Conservation (phyloP, 2,113 vertebrate genomes). For the Grallaria varia region DNA sequence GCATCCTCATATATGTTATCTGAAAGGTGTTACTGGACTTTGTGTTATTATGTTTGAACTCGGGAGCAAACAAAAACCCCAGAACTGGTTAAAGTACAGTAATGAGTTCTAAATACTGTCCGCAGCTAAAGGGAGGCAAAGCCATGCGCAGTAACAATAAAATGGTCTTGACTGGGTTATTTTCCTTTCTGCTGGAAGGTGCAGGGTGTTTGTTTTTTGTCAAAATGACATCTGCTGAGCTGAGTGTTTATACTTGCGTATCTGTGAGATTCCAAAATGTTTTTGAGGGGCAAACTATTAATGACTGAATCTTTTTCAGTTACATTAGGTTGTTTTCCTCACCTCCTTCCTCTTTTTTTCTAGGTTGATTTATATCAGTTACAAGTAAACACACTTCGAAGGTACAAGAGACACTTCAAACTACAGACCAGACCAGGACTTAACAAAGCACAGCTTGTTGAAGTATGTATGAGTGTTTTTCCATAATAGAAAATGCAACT, state of each 20-base stretch:
- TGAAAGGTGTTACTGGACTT: not conserved
- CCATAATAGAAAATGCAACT: not conserved
- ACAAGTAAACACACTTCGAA: slow-evolving; percentile 85
- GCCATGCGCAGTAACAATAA: not conserved
- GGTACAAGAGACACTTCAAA: slow-evolving; percentile 87
- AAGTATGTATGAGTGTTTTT: slow-evolving; percentile 74
- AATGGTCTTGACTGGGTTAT: not conserved
- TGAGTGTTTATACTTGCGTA: not conserved
- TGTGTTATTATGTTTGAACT: rapidly evolving
- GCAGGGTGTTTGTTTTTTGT: not conserved
- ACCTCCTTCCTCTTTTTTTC: slow-evolving; percentile 32
- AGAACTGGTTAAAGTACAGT: not conserved
- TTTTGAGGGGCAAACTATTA: rapidly evolving
- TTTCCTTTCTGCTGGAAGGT: not conserved
- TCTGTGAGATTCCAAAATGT: not conserved
- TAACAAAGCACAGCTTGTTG: slow-evolving; percentile 87
- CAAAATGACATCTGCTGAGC: not conserved
- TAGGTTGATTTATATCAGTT: slow-evolving; percentile 85
- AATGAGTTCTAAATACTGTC: not conserved
- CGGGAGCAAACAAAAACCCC: not conserved
- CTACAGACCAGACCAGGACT: slow-evolving; percentile 84
- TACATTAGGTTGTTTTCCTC: not conserved
- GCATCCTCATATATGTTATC: not conserved
- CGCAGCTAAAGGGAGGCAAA: not conserved
- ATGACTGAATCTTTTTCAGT: not conserved